phyloP scores from a whole-genome alignment of 2,797 vertebrate species.

The Salarias fasciatus region DNA sequence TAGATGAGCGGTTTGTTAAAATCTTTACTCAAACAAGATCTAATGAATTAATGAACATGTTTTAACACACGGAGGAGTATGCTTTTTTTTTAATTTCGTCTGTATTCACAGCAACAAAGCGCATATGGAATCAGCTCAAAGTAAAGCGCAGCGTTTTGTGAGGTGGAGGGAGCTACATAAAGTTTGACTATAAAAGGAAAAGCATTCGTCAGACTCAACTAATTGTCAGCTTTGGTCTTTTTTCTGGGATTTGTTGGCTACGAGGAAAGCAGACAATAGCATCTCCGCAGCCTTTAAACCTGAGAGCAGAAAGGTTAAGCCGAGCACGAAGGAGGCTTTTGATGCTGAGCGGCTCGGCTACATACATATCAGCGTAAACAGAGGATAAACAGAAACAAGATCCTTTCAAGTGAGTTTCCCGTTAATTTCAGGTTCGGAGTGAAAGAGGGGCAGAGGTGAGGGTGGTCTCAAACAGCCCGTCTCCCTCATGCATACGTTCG shows the following conservation, averaged over 20 bases:
- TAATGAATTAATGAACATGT: too few species aligned
- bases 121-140: not conserved
- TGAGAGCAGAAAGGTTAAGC: slow-evolving; percentile 1
- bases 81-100: not conserved
- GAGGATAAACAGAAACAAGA: slow-evolving; percentile 5
- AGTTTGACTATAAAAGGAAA: not conserved
- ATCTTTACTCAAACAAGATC: too few species aligned
- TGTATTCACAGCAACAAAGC: not conserved
- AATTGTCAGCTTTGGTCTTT: not conserved
- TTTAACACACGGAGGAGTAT: too few species aligned
- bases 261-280: not conserved
- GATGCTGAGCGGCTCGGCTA: not conserved
- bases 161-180: not conserved
- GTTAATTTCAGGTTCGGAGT: slow-evolving; percentile 22
- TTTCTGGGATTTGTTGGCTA: not conserved
- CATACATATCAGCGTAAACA: slow-evolving; percentile 1
- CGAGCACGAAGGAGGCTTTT: slow-evolving; percentile 5
- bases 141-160: not conserved
- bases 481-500: slow-evolving; percentile 6
- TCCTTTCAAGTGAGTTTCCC: not conserved
- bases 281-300: not conserved
- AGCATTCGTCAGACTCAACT: not conserved
- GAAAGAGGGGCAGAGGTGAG: too few species aligned
- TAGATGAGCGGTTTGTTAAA: too few species aligned
- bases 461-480: not conserved